A percentile compares a stretch with the other conserved stretches of the same genome.
These are phyloP conservation scores for Pseudomyrmex concolor DNA, from an alignment of 1,140 invertebrate species.

Conservation along the genomic window DNA sequence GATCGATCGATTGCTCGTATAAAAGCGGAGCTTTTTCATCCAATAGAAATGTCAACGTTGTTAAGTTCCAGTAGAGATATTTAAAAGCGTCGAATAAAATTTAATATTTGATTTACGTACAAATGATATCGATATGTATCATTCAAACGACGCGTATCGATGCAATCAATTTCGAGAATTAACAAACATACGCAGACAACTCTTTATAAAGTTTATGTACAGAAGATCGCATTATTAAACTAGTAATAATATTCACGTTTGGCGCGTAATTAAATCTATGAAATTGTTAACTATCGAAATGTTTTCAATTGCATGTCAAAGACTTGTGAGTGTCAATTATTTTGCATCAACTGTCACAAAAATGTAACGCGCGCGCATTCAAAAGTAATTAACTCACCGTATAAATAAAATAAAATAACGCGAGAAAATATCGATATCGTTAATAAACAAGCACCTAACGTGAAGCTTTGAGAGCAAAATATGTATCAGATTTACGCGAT, in stretches of 20 bases:
- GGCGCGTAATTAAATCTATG: not conserved
- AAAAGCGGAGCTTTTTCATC: slow-evolving; percentile 7
- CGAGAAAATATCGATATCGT: not conserved
- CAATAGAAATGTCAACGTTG: slow-evolving; percentile 5
- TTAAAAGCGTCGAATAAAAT: slow-evolving; percentile 32
- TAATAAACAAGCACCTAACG: not conserved
- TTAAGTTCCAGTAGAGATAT: slow-evolving; percentile 10
- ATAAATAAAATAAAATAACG: slow-evolving; percentile 10
- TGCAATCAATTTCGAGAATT: not conserved
- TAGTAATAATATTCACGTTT: slow-evolving; percentile 2
- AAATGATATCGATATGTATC: slow-evolving; percentile 22
- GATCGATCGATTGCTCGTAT: slow-evolving; percentile 6
- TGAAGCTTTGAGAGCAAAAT: not conserved
- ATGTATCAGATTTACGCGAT: not conserved
- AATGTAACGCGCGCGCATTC: not conserved
- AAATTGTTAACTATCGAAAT: not conserved
- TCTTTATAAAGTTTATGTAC: too few species aligned
- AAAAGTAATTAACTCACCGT: not conserved
- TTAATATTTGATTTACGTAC: slow-evolving; percentile 7
- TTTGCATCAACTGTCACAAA: not conserved
- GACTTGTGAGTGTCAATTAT: not conserved
- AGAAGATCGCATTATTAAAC: not conserved
- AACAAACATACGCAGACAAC: slow-evolving; percentile 3
- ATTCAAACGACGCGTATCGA: not conserved
- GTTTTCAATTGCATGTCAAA: not conserved